Base-by-base conservation (phyloP, 2,113 vertebrate genomes). In the Phalacrocorax carbo region DNA sequence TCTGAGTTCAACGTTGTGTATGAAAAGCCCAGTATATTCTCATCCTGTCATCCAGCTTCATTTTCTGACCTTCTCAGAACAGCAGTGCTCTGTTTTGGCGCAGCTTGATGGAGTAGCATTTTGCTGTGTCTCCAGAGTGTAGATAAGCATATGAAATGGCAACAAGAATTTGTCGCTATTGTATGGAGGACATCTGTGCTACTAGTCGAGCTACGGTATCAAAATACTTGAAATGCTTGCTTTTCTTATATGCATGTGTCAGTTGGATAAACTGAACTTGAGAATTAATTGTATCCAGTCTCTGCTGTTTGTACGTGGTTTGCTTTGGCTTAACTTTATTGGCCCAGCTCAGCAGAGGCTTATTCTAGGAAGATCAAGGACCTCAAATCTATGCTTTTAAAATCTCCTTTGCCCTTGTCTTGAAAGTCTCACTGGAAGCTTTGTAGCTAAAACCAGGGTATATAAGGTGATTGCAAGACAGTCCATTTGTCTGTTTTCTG, bases 301-400 rank as follows among this genome's bases (percentile, higher is more conserved):
- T 86, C 72, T 88, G 51, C 65, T 71, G 29, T 75, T 94, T 75
- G 64, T 78, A 57, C 2, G 1, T 93, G 65, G 76, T 75, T 90
- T 96, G 80, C 86, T 92, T 88, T 93, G 90, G 69, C 88, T 96
- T 93, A 92, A 68, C 68, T 75, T 88, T 65, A 80, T 78, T 94
- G 90, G 72, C 65, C 86, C 36, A 61, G 88, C 72, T 92, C 57
- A 65, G 86, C 92, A 72, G 80, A 72, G 65, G 83, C 86, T 96
- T 96, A 93, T 86, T 94, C 49, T 94, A 92, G 95, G 96, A 88
- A 93, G 94, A 93, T 95, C 65, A 92, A 87, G 88, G 90, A 34
- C 76, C 55, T 96, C 92, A 91, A 86, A 68, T 93, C 88, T 93
- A 57, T 90, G 72, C 82, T 94, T 86, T 91, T 86, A 73, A 95